Conservation (phyloP, 2,113 vertebrate species). For the Cavia porcellus region DNA sequence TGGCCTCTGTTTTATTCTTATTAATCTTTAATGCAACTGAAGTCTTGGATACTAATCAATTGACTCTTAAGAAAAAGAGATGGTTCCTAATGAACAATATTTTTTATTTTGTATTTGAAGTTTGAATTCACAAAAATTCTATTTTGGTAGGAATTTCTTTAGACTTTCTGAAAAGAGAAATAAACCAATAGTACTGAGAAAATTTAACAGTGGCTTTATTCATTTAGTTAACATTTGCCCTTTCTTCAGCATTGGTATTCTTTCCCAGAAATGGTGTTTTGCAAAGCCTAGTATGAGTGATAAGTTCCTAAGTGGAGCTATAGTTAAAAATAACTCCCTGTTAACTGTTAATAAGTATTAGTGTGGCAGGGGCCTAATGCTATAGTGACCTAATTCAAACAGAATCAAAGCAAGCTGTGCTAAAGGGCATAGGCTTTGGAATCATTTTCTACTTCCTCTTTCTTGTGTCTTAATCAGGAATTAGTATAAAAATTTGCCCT, state of each 20-base stretch:
- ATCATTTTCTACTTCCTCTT: background rate
- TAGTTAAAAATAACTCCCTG: constrained; percentile 77
- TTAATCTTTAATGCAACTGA: background rate
- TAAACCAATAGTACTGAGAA: background rate
- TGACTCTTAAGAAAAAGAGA: background rate
- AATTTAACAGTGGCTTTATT: constrained; percentile 66
- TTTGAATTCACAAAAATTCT: constrained; percentile 57
- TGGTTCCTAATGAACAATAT: background rate
- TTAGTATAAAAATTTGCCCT: constrained; percentile 41
- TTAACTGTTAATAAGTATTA: constrained; percentile 72
- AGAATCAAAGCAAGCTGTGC: constrained; percentile 47
- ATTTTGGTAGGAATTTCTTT: constrained; percentile 7
- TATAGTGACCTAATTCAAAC: constrained; percentile 52
- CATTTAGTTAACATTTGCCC: constrained; percentile 67
- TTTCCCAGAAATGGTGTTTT: constrained; percentile 65
- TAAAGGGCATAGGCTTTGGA: constrained; percentile 44
- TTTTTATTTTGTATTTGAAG: constrained; percentile 7
- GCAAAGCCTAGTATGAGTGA: constrained; percentile 62
- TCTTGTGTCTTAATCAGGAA: constrained; percentile 66
- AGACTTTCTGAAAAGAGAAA: background rate
- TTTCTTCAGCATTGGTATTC: constrained; percentile 46
- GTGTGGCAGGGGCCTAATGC: background rate
- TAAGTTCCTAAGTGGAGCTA: constrained; percentile 59
- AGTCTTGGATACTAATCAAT: constrained; percentile 26
- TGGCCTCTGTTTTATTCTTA: background rate